A percentile compares a stretch with the other conserved stretches of the same genome.
These are phyloP conservation scores for Bombus confusus DNA, from an alignment of 1,140 invertebrate genomes.

Conservation along the genomic window DNA sequence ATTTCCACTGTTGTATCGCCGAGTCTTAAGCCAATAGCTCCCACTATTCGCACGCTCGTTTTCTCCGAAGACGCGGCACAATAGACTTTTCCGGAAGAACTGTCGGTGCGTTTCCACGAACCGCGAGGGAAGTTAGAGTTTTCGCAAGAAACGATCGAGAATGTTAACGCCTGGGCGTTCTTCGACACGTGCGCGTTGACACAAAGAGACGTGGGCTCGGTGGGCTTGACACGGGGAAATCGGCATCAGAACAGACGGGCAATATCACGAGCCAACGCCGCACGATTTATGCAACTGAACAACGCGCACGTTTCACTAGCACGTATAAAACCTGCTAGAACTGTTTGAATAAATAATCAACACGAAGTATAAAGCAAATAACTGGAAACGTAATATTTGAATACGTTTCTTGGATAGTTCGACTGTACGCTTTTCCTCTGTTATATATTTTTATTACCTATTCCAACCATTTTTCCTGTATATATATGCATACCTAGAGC, in stretches of 20 bases:
- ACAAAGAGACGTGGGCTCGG: constrained; percentile 59
- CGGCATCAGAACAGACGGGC: neutral
- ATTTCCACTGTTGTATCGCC: neutral
- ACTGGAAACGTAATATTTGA: neutral
- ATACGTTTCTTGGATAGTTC: neutral
- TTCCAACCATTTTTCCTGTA: neutral
- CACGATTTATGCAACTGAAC: constrained; percentile 39
- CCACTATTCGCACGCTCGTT: neutral
- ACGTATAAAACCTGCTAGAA: too few relatives aligned
- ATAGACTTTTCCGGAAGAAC: neutral
- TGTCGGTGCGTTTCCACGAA: neutral
- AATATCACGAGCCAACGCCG: constrained; percentile 11
- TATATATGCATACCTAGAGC: too few relatives aligned
- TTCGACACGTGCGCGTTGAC: constrained; percentile 26
- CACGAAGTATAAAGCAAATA: neutral
- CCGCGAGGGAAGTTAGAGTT: neutral
- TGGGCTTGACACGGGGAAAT: constrained; percentile 52
- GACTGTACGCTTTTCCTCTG: neutral
- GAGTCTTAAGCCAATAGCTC: neutral
- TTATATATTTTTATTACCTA: neutral
- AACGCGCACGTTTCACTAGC: neutral
- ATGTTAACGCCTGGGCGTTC: constrained; percentile 33
- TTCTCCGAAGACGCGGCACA: neutral
- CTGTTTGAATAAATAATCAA: neutral
- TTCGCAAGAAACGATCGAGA: constrained; percentile 18